Base-by-base conservation (phyloP, 2,888 invertebrate genomes). In the Lagria hirta region DNA sequence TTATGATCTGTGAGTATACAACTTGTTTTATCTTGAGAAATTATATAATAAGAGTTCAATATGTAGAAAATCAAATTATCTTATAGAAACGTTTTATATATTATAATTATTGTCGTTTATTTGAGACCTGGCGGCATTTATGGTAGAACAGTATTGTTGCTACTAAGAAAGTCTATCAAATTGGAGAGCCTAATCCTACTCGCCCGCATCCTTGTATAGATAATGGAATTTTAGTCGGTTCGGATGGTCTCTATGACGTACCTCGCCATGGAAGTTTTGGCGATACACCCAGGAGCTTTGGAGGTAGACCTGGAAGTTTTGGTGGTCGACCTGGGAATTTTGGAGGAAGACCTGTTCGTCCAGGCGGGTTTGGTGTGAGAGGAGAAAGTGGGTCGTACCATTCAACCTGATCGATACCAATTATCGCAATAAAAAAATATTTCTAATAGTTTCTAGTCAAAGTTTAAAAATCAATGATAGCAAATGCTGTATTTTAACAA, bases 121-220 rank as follows among this genome's bases (percentile, higher is more conserved):
- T 54, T 47, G 43, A 65, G 65, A 23, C 64, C 62, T 30, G 58
- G 56, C 13, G 60, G 62, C 20, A 37, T 62, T 4, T 62, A 64
- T 41, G 55, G 48, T 1, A 45, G 44, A 81, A 62, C 77, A 74
- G 51, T 77, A 83, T 47, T 84, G 84, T 61, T 84, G 84, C 59
- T 81, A 62, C 60, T 3, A 60, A 64, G 28, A 59, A 57, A 29
- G 46, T 41, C 8, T 42, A 49, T 16, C 36, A 49, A 11, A 10
- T 63, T 6, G 68, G 62, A 1, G 64, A 67, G 7, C 64, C 67
- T 2, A 34, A 61, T 10, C 71, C 72, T 0, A 59, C 58, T 21
- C 56, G 64, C 24, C 71, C 70, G 1, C 52, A 64, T 5, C 66
- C 72, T 50, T 68, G 69, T 1, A 60, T 61, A 2, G 62, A 72